phyloP scores from a whole-genome alignment of 2,113 vertebrate species.

The Bufo gargarizans region DNA sequence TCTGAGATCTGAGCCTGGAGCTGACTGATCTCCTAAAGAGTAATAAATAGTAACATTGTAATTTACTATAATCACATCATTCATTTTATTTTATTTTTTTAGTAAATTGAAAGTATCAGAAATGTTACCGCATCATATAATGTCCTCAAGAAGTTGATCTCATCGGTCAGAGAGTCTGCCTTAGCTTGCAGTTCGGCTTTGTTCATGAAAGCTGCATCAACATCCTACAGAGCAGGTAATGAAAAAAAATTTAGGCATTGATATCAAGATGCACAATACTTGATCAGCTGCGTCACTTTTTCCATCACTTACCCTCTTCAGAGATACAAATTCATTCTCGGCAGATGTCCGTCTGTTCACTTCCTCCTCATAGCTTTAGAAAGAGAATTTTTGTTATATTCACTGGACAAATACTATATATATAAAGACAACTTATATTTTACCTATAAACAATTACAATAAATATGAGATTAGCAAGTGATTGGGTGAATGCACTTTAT shows the following conservation, averaged over 20 bases:
- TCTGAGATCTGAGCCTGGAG: constrained; percentile 85
- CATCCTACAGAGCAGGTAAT: constrained; percentile 71
- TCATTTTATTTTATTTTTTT: neutral
- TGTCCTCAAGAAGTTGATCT: constrained; percentile 80
- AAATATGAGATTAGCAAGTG: neutral
- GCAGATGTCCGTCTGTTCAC: constrained; percentile 79
- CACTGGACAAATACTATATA: neutral
- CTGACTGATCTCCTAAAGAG: constrained; percentile 34
- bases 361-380: constrained; percentile 82
- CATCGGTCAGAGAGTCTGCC: constrained; percentile 74
- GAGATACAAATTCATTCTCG: constrained; percentile 84
- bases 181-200: constrained; percentile 81
- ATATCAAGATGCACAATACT: neutral
- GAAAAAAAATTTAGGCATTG: no score
- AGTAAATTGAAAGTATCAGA: neutral
- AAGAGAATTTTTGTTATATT: neutral
- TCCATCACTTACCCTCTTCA: constrained; percentile 78
- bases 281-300: no score
- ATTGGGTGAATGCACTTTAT: neutral
- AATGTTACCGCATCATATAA: constrained; percentile 78
- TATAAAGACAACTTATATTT: no score
- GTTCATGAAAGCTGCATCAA: constrained; percentile 82
- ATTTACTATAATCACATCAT: neutral
- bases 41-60: neutral
- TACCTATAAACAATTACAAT: neutral